These are phyloP conservation scores for Strigops habroptila DNA, from an alignment of 2,113 vertebrate species.

Conservation along the genomic window DNA sequence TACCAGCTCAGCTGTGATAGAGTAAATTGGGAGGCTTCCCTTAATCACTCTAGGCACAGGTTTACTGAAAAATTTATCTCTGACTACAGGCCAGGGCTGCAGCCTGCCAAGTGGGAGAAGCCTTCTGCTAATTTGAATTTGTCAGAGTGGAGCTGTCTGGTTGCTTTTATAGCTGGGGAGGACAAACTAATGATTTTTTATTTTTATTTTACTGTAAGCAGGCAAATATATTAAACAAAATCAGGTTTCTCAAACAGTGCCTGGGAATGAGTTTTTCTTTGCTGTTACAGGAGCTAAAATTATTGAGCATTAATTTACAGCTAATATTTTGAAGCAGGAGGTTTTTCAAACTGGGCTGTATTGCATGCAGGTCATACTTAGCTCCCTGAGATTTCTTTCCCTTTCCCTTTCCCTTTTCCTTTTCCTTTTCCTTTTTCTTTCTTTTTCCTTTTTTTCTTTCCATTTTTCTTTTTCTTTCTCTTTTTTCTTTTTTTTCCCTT, in stretches of 20 bases:
- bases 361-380: conserved; percentile 1
- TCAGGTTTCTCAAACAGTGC: not conserved
- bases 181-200: conserved; percentile 42
- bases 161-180: conserved; percentile 52
- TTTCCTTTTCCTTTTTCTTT: fast-evolving
- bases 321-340: conserved; percentile 1
- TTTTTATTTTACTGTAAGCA: conserved; percentile 44
- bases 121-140: conserved; percentile 33
- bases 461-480: fast-evolving
- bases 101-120: conserved; percentile 41
- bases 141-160: not conserved
- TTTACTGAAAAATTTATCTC: conserved; percentile 69
- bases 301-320: not conserved
- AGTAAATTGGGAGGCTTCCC: conserved; percentile 19
- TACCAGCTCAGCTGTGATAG: conserved; percentile 3
- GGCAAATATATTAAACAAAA: conserved; percentile 49
- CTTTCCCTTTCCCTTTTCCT: fast-evolving
- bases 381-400: not conserved
- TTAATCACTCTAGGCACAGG: not conserved
- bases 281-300: not conserved
- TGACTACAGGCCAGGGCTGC: conserved; percentile 36
- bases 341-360: conserved; percentile 35
- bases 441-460: fast-evolving
- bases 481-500: fast-evolving
- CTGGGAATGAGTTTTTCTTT: not conserved